Conservation (phyloP, 1,140 invertebrate genomes). For the Euwallacea similis region DNA sequence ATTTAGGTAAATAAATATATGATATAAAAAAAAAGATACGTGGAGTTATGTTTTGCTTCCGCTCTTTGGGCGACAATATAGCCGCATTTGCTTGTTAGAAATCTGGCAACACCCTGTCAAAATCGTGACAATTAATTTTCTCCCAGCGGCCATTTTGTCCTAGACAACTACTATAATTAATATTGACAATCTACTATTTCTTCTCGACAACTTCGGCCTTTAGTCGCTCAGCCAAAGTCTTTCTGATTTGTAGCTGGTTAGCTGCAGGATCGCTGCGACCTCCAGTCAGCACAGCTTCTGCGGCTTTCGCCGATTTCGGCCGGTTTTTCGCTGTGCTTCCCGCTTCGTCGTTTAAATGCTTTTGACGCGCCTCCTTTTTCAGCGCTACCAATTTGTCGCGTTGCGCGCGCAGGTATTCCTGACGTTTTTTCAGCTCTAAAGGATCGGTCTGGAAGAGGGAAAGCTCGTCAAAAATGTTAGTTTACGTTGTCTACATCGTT, state of each 20-base stretch:
- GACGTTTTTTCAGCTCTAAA: slow-evolving; percentile 76
- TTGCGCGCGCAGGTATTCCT: slow-evolving; percentile 82
- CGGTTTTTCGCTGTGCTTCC: slow-evolving; percentile 53
- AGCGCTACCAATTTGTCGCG: slow-evolving; percentile 86
- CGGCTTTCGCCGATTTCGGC: slow-evolving; percentile 71
- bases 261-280: slow-evolving; percentile 55
- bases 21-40: slow-evolving; percentile 32
- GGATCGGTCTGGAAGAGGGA: slow-evolving; percentile 52
- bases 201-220: slow-evolving; percentile 73
- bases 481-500: not conserved
- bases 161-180: no score
- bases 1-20: slow-evolving; percentile 55
- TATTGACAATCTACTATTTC: not conserved
- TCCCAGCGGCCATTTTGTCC: no score
- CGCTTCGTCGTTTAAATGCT: slow-evolving; percentile 66
- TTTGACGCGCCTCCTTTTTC: slow-evolving; percentile 82
- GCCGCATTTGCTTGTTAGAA: no score
- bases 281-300: slow-evolving; percentile 63
- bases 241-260: slow-evolving; percentile 72
- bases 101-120: no score
- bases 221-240: slow-evolving; percentile 78
- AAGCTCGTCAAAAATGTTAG: not conserved
- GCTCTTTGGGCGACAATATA: no score
- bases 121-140: no score
- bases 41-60: no score